A percentile compares a stretch with the other conserved stretches of the same genome.
These are phyloP conservation scores for Orius insidiosus DNA, from an alignment of 1,140 invertebrate species.

Conservation along the genomic window DNA sequence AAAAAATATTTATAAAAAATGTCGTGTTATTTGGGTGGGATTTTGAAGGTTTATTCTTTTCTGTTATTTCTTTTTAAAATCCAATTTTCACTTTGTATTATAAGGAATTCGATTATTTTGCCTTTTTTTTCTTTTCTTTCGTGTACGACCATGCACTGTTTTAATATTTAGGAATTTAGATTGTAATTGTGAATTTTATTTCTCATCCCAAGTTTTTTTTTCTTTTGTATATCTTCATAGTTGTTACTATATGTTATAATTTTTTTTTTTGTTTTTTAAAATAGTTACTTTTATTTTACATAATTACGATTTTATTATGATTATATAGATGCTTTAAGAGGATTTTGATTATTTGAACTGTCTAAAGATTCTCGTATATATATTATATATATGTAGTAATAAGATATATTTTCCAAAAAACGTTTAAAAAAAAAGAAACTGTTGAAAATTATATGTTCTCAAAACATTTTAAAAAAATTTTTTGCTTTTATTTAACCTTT, in stretches of 20 bases:
- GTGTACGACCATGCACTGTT: too few species aligned
- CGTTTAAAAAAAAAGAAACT: constrained; percentile 13
- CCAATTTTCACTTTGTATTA: neutral
- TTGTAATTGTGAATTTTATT: constrained; percentile 6
- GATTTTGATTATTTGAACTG: constrained; percentile 13
- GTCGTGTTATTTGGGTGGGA: neutral
- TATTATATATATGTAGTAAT: constrained; percentile 14
- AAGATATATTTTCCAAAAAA: constrained; percentile 15
- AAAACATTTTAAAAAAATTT: constrained; percentile 5
- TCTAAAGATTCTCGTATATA: constrained; percentile 14
- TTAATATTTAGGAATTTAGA: constrained; percentile 1
- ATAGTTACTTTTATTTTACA: constrained; percentile 16
- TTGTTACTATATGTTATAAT: constrained; percentile 6
- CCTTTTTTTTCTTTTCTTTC: neutral
- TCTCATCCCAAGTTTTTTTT: neutral
- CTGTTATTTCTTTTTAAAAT: too few species aligned
- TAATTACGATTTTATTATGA: constrained; percentile 14
- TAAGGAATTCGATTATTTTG: neutral
- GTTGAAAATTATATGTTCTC: constrained; percentile 17
- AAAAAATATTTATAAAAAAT: neutral
- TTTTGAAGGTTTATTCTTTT: too few species aligned
- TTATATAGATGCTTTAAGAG: constrained; percentile 15
- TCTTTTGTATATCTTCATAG: neutral
- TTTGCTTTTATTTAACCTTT: neutral
- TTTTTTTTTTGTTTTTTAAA: constrained; percentile 14